These are phyloP conservation scores for Periophthalmus magnuspinnatus DNA, from an alignment of 2,797 vertebrate species.

Conservation along the genomic window DNA sequence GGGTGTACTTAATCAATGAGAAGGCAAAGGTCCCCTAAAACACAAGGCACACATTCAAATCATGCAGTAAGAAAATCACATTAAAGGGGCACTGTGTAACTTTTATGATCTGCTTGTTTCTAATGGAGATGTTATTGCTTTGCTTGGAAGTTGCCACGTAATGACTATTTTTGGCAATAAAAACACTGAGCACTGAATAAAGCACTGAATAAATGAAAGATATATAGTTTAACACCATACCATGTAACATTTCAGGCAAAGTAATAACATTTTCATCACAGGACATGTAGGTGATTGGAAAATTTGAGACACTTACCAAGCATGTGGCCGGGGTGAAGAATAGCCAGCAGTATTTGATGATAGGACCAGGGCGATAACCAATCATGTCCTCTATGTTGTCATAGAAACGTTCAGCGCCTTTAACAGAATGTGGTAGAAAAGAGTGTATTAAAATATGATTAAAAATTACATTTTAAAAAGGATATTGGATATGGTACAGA, in stretches of 20 bases:
- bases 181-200: too few species aligned
- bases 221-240: too few species aligned
- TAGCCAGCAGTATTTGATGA: constrained; percentile 96
- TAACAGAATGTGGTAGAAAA: background rate
- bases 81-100: background rate
- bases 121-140: background rate
- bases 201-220: too few species aligned
- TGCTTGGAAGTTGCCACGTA: background rate
- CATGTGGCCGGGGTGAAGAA: constrained; percentile 93
- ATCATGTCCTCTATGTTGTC: constrained; percentile 98
- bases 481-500: too few species aligned
- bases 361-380: constrained; percentile 85
- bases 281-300: too few species aligned
- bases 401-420: constrained; percentile 92
- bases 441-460: background rate
- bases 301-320: constrained; percentile 63
- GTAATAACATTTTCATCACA: too few species aligned
- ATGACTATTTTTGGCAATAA: too few species aligned
- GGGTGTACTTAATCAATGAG: constrained; percentile 92
- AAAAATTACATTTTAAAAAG: background rate
- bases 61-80: background rate
- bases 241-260: too few species aligned
- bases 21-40: constrained; percentile 91
- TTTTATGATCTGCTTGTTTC: background rate
- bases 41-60: constrained; percentile 9